Conservation (phyloP, 2,797 vertebrate species). For the Schizopygopsis pylzovi region DNA sequence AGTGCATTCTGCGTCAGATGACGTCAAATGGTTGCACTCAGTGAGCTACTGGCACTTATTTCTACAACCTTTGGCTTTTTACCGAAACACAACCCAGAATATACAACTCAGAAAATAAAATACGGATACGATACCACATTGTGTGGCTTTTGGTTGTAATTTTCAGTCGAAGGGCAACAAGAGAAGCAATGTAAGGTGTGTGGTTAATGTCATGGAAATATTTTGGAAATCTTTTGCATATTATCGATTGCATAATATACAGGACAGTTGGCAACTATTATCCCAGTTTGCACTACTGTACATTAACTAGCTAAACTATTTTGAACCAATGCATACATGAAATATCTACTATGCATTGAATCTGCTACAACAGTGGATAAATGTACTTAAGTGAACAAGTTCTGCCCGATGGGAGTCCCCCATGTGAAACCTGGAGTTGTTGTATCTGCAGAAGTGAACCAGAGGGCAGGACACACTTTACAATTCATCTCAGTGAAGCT, state of each 20-base stretch:
- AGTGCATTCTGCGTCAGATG: too few relatives aligned
- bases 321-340: neutral
- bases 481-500: slow-evolving; percentile 77
- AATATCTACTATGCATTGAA: neutral
- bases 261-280: neutral
- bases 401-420: slow-evolving; percentile 74
- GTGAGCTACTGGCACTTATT: too few relatives aligned
- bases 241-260: neutral
- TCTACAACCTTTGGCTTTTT: too few relatives aligned
- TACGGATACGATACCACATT: too few relatives aligned
- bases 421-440: slow-evolving; percentile 71
- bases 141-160: too few relatives aligned
- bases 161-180: too few relatives aligned
- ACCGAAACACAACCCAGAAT: too few relatives aligned
- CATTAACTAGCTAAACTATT: neutral
- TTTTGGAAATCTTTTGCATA: neutral
- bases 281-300: neutral
- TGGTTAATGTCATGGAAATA: neutral
- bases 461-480: slow-evolving; percentile 70
- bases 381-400: slow-evolving; percentile 69
- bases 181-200: too few relatives aligned
- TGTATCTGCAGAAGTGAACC: slow-evolving; percentile 69
- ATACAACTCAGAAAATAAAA: too few relatives aligned
- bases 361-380: slow-evolving; percentile 39
- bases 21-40: too few relatives aligned